phyloP scores from a whole-genome alignment of 23 tunicate genomes.

The Corella eumyota region DNA sequence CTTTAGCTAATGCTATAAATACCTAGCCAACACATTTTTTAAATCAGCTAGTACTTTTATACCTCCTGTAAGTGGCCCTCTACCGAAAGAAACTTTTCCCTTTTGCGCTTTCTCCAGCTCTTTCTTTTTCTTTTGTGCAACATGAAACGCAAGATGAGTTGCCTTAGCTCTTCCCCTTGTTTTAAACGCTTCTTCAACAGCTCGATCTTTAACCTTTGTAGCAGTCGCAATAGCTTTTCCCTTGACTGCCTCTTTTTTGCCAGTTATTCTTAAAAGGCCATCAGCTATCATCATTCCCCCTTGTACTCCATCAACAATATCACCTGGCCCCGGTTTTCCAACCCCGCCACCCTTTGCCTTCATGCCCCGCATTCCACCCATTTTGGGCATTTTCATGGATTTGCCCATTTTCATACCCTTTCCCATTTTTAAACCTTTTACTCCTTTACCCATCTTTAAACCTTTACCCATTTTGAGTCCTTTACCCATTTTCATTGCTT shows the following conservation, averaged over 20 bases:
- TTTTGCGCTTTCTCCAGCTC: not conserved
- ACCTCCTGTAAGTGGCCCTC: too few relatives aligned
- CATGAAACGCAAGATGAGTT: constrained; percentile 22
- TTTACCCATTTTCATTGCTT: constrained; percentile 2
- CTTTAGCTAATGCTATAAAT: too few relatives aligned
- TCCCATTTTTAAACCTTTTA: constrained; percentile 7
- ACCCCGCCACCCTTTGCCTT: constrained; percentile 4
- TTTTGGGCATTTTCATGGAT: constrained; percentile 15
- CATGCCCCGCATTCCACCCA: constrained; percentile 7
- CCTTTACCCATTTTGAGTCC: constrained; percentile 3
- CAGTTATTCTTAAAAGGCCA: constrained; percentile 56
- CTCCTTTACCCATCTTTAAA: constrained; percentile 11
- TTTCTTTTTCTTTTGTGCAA: constrained; percentile 13
- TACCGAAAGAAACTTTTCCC: too few relatives aligned
- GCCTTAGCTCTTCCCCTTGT: constrained; percentile 62
- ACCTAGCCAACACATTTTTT: too few relatives aligned
- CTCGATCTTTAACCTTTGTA: too few relatives aligned
- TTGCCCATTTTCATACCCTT: constrained; percentile 17
- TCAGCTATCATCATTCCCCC: constrained; percentile 63
- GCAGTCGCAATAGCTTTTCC: constrained; percentile 6
- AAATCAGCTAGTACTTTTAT: too few relatives aligned
- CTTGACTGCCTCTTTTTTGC: constrained; percentile 39
- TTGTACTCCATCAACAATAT: constrained; percentile 25
- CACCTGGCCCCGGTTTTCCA: constrained; percentile 31
- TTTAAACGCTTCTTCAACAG: constrained; percentile 17